These are phyloP conservation scores for Takifugu flavidus DNA, from an alignment of 2,113 vertebrate genomes.

Conservation along the genomic window DNA sequence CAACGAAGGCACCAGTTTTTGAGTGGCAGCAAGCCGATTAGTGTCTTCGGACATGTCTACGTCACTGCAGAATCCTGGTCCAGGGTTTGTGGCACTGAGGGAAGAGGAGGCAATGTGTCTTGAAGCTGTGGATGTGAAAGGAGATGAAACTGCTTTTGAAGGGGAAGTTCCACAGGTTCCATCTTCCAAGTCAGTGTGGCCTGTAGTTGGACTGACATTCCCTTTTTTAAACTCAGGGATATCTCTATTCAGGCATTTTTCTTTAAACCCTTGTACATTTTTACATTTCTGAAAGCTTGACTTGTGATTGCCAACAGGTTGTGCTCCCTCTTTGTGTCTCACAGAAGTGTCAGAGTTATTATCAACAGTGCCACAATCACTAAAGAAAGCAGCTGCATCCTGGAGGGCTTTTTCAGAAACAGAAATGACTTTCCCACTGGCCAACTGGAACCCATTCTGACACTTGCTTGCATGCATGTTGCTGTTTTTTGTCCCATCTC, in stretches of 20 bases:
- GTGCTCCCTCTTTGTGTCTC: not conserved
- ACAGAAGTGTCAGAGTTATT: not conserved
- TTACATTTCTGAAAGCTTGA: constrained; percentile 9
- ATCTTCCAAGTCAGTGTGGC: not conserved
- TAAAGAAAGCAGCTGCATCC: constrained; percentile 40
- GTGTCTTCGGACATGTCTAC: constrained; percentile 34
- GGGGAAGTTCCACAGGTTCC: constrained; percentile 59
- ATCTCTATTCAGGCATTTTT: constrained; percentile 62
- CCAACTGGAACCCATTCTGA: constrained; percentile 46
- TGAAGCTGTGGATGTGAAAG: constrained; percentile 5
- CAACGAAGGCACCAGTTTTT: not conserved
- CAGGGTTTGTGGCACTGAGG: constrained; percentile 2
- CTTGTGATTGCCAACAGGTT: constrained; percentile 29
- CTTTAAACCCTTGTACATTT: not conserved
- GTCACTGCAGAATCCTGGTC: constrained; percentile 78
- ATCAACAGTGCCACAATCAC: constrained; percentile 20
- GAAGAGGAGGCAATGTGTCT: constrained; percentile 15
- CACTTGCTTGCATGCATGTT: not conserved
- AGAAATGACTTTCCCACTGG: constrained; percentile 43
- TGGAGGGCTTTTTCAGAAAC: constrained; percentile 46
- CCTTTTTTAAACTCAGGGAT: constrained; percentile 28
- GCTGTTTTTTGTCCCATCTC: not conserved
- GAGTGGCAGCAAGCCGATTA: not conserved
- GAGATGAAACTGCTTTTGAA: constrained; percentile 52
- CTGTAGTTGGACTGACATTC: not conserved